Percentiles rank a stretch among this genome's conserved stretches.
Conservation (phyloP, 2,888 invertebrate species). For the Drosophila recens region DNA sequence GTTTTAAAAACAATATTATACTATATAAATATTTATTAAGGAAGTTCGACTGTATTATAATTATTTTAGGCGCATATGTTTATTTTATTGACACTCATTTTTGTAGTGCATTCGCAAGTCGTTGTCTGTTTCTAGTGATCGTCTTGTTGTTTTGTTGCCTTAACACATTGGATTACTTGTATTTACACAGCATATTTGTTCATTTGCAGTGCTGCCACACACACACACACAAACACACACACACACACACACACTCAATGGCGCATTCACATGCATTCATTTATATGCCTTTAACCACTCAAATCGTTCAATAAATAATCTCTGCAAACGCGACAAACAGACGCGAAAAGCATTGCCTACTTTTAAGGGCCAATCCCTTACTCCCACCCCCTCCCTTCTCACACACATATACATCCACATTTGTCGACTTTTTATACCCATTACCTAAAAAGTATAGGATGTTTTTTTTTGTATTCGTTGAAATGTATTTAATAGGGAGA, state of each 20-base stretch:
- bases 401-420: conserved; percentile 10
- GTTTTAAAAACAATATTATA: no score
- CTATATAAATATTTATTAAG: no score
- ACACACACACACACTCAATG: conserved; percentile 3
- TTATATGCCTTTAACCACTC: conserved; percentile 56
- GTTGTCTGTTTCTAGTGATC: not conserved
- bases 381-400: not conserved
- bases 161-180: conserved; percentile 21
- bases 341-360: conserved; percentile 62
- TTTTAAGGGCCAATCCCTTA: conserved; percentile 34
- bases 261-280: conserved; percentile 38
- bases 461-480: no score
- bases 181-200: conserved; percentile 43
- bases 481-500: no score
- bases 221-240: conserved; percentile 4
- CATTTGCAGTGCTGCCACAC: conserved; percentile 32
- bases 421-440: conserved; percentile 34
- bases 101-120: not conserved
- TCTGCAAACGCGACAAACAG: conserved; percentile 52
- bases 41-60: no score
- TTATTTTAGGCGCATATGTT: no score
- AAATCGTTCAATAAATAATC: conserved; percentile 72
- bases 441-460: no score
- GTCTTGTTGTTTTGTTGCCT: conserved; percentile 14
- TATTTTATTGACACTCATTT: not conserved